These are phyloP conservation scores for Lasioglossum oenotherae DNA, from an alignment of 2,888 invertebrate species.

Conservation along the genomic window DNA sequence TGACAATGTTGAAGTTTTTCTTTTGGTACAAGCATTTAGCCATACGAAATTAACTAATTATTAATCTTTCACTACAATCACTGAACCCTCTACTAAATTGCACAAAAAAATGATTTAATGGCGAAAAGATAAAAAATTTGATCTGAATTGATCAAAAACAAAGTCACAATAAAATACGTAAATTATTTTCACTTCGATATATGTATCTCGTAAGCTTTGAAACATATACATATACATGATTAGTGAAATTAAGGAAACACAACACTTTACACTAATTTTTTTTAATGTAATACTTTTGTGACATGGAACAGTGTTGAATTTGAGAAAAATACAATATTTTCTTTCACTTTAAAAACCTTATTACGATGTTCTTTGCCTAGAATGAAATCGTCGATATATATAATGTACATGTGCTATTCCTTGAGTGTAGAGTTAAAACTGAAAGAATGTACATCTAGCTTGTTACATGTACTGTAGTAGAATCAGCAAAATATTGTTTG, in stretches of 20 bases:
- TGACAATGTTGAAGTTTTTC: neutral
- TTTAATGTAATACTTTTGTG: constrained; percentile 68
- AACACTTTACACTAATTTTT: constrained; percentile 47
- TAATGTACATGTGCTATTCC: constrained; percentile 62
- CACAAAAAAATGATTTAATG: constrained; percentile 15
- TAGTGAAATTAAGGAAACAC: constrained; percentile 50
- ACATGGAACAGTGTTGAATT: constrained; percentile 63
- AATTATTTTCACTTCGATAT: constrained; percentile 7
- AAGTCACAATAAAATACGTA: neutral
- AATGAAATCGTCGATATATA: constrained; percentile 67
- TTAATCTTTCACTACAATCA: neutral
- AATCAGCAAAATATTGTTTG: constrained; percentile 62
- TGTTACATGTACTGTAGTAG: constrained; percentile 47
- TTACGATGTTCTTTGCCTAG: constrained; percentile 58
- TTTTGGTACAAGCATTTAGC: neutral
- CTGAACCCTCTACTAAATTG: neutral
- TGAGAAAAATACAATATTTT: constrained; percentile 69
- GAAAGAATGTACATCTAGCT: constrained; percentile 50
- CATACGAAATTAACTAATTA: neutral
- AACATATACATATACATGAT: constrained; percentile 8
- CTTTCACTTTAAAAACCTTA: constrained; percentile 66
- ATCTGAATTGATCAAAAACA: neutral
- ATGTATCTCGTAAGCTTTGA: neutral
- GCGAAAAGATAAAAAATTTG: constrained; percentile 1
- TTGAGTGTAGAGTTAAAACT: constrained; percentile 54